Evolutionary conservation across 2,113 vertebrate species (phyloP).

Genomic region (Ammodytes dubius): DNA sequence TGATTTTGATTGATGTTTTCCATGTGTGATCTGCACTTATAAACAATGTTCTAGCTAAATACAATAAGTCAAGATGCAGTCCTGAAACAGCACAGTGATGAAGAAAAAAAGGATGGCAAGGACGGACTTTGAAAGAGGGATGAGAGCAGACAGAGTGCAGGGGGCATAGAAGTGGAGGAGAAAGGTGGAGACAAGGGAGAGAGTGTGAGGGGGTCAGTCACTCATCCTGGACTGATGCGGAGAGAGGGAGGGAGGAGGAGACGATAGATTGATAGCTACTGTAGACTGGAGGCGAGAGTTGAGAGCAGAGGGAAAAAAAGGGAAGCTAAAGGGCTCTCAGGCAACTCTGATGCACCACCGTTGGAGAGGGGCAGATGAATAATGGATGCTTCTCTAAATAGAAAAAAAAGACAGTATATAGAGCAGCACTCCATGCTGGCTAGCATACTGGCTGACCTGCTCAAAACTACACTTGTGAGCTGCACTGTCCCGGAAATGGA

Average conservation of each 20-base stretch:
- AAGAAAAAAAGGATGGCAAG: background rate
- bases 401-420: conserved; percentile 60
- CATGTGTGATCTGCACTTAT: background rate
- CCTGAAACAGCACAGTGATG: background rate
- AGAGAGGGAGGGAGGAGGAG: conserved; percentile 21
- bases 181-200: background rate
- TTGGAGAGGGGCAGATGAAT: conserved; percentile 77
- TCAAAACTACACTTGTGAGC: conserved; percentile 32
- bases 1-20: background rate
- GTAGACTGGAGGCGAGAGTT: conserved; percentile 31
- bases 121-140: background rate
- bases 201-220: background rate
- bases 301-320: conserved; percentile 44
- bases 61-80: background rate
- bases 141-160: conserved; percentile 7
- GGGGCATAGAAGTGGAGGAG: background rate
- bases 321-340: conserved; percentile 72
- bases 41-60: background rate
- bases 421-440: conserved; percentile 38
- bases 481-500: background rate
- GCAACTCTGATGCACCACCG: conserved; percentile 71
- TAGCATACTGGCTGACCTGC: conserved; percentile 23
- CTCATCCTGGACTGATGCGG: background rate
- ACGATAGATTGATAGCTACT: conserved; percentile 38
- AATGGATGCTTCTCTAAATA: conserved; percentile 85